Evolutionary conservation across 2,888 invertebrate genomes (phyloP).

Genomic region (Lasioglossum marginatum): DNA sequence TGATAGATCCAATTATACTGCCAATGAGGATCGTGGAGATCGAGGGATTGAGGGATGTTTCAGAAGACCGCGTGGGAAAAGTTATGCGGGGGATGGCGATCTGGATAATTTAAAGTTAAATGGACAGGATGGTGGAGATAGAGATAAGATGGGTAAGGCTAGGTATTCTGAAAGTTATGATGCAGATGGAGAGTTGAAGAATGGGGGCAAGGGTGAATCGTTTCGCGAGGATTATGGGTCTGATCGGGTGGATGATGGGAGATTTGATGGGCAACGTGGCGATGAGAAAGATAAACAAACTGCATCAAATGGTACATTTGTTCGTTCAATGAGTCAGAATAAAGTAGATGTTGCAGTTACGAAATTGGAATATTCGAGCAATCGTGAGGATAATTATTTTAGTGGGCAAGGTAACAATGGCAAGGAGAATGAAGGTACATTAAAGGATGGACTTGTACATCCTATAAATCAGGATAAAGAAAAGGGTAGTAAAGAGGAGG

Average conservation of each 20-base stretch:
- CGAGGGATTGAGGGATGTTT: not conserved
- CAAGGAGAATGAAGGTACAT: not conserved
- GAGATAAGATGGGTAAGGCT: not conserved
- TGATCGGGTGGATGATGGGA: not conserved
- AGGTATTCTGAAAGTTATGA: not conserved
- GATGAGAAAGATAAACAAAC: not conserved
- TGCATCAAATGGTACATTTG: not conserved
- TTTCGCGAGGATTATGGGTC: not conserved
- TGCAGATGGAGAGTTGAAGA: not conserved
- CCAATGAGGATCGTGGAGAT: not conserved
- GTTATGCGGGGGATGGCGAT: not conserved
- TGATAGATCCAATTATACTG: constrained; percentile 13
- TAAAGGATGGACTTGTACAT: not conserved
- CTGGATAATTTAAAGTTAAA: not conserved
- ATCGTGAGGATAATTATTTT: not conserved
- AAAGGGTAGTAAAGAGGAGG: not conserved
- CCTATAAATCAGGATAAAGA: not conserved
- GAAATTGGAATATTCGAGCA: not conserved
- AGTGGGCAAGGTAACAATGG: not conserved
- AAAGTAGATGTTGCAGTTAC: not conserved
- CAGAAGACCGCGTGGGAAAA: not conserved
- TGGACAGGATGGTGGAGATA: not conserved
- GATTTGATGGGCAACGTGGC: not conserved
- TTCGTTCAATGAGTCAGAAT: not conserved
- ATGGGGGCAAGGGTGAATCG: not conserved